phyloP scores from a whole-genome alignment of 2,888 invertebrate species.

The Cenopis cana region DNA sequence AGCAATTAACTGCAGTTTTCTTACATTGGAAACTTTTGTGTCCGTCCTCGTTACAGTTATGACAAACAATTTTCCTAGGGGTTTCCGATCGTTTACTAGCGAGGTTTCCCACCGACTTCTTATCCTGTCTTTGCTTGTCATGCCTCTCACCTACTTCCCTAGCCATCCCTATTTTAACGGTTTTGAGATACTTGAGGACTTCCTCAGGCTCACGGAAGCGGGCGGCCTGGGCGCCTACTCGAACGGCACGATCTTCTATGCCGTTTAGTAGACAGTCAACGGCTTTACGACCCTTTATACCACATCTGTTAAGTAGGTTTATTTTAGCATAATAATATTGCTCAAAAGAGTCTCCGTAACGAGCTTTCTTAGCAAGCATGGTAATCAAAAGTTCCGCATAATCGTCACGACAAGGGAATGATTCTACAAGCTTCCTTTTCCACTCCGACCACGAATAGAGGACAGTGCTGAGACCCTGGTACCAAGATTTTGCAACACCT shows the following conservation, averaged over 20 bases:
- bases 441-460: conserved; percentile 26
- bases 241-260: conserved; percentile 19
- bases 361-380: conserved; percentile 16
- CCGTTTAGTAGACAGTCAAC: neutral
- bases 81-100: neutral
- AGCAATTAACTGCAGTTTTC: neutral
- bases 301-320: conserved; percentile 32
- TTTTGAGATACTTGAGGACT: conserved; percentile 36
- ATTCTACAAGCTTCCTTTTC: conserved; percentile 34
- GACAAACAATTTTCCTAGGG: neutral
- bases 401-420: conserved; percentile 34
- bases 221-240: conserved; percentile 34
- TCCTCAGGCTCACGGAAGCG: conserved; percentile 35
- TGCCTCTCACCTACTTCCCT: neutral
- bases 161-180: neutral
- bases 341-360: neutral
- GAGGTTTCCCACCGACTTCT: neutral
- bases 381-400: conserved; percentile 33
- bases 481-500: conserved; percentile 29
- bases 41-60: neutral
- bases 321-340: conserved; percentile 31
- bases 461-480: conserved; percentile 2
- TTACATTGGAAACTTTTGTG: neutral
- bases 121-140: neutral
- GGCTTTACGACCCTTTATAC: conserved; percentile 15